phyloP scores from a whole-genome alignment of 1,140 invertebrate species.

The Cydia amplana region DNA sequence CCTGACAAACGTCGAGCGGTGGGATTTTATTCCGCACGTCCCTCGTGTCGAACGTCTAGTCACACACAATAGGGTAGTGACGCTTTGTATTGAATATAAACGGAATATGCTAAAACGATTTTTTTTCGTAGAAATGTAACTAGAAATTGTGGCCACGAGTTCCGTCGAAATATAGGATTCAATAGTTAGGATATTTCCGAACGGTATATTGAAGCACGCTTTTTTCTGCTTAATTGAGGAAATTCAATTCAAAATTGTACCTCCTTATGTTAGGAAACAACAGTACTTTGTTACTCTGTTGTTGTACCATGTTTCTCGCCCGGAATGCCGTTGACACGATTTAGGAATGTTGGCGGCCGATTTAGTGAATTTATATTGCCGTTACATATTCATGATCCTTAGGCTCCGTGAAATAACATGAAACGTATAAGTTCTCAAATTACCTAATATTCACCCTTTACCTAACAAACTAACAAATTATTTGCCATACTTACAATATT shows the following conservation, averaged over 20 bases:
- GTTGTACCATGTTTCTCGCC: neutral
- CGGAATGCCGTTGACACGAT: neutral
- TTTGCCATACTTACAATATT: too few species aligned
- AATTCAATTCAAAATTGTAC: neutral
- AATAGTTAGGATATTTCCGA: neutral
- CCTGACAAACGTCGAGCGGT: constrained; percentile 12
- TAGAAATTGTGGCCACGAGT: neutral
- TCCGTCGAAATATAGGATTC: constrained; percentile 1
- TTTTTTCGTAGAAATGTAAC: constrained; percentile 3
- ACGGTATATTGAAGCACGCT: neutral
- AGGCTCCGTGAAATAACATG: neutral
- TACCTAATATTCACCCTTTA: neutral
- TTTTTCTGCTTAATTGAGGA: too few species aligned
- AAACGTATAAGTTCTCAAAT: constrained; percentile 10
- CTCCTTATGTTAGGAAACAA: neutral
- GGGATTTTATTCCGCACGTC: constrained; percentile 27
- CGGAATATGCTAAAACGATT: constrained; percentile 18
- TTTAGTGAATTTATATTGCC: constrained; percentile 23
- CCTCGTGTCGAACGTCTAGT: constrained; percentile 19
- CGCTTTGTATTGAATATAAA: constrained; percentile 32
- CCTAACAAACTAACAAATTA: too few species aligned
- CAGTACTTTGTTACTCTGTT: neutral
- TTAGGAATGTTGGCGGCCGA: constrained; percentile 9
- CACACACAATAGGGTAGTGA: constrained; percentile 17
- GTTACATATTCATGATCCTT: constrained; percentile 24